These are phyloP conservation scores for Melanophora roralis DNA, from an alignment of 2,888 invertebrate genomes.

Conservation along the genomic window DNA sequence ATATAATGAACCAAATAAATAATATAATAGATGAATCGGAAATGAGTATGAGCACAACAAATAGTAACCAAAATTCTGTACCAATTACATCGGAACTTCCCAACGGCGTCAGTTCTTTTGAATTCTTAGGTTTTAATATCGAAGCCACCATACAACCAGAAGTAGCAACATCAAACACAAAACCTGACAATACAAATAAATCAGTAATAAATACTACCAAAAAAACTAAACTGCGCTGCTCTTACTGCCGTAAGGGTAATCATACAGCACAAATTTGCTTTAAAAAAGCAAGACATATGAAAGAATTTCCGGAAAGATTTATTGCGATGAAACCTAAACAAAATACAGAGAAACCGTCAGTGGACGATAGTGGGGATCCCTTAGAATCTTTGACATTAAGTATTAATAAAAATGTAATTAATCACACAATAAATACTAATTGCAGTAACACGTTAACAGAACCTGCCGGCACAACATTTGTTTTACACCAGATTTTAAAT, in stretches of 20 bases:
- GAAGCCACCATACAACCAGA: constrained; percentile 11
- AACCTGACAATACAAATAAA: background rate
- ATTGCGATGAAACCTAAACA: background rate
- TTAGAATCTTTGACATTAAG: background rate
- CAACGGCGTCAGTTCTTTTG: background rate
- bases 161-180: background rate
- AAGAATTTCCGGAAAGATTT: constrained; percentile 24
- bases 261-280: constrained; percentile 32
- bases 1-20: constrained; percentile 59
- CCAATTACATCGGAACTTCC: background rate
- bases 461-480: background rate
- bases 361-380: background rate
- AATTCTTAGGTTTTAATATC: constrained; percentile 20
- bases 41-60: constrained; percentile 6
- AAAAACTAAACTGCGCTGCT: constrained; percentile 37
- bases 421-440: background rate
- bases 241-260: constrained; percentile 27
- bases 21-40: constrained; percentile 50
- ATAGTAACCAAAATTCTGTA: background rate
- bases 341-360: background rate
- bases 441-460: background rate
- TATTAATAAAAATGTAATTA: background rate
- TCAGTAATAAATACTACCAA: background rate
- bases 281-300: constrained; percentile 25
- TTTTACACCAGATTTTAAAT: background rate